Percentiles rank a stretch among this genome's conserved stretches.
These are phyloP conservation scores for Oppia nitens DNA, from an alignment of 1,140 invertebrate genomes.

Conservation along the genomic window DNA sequence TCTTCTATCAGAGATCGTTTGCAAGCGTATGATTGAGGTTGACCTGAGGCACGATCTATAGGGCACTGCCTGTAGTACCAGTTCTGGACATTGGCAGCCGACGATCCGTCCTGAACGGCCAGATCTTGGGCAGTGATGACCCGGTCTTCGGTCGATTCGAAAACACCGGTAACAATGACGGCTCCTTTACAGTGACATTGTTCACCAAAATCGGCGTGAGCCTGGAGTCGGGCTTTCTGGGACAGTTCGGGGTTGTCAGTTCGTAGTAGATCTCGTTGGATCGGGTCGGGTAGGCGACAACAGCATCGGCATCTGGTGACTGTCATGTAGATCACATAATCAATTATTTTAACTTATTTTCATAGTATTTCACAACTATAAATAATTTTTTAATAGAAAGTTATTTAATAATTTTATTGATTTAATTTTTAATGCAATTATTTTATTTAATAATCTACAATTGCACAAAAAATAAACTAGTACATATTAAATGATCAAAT, in stretches of 20 bases:
- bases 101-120: background rate
- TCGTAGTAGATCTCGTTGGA: slow-evolving; percentile 17
- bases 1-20: slow-evolving; percentile 15
- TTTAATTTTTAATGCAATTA: too few species aligned
- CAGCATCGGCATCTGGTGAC: slow-evolving; percentile 1
- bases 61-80: slow-evolving; percentile 17
- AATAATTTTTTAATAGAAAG: too few species aligned
- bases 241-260: slow-evolving; percentile 6
- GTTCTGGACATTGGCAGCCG: background rate
- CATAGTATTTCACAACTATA: too few species aligned
- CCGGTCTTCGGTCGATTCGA: slow-evolving; percentile 14
- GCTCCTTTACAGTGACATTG: slow-evolving; percentile 3
- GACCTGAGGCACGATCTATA: slow-evolving; percentile 10
- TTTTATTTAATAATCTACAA: too few species aligned
- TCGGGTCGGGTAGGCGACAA: slow-evolving; percentile 12
- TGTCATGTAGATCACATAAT: slow-evolving; percentile 2
- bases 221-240: slow-evolving; percentile 12
- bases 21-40: slow-evolving; percentile 12
- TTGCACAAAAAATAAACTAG: too few species aligned
- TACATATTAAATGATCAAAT: too few species aligned
- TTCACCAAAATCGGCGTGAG: slow-evolving; percentile 6
- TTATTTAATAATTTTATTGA: too few species aligned
- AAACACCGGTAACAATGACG: slow-evolving; percentile 6
- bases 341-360: too few species aligned
- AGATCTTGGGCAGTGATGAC: slow-evolving; percentile 3